These are phyloP conservation scores for Fragum fragum DNA, from an alignment of 2,888 invertebrate species.

Conservation along the genomic window DNA sequence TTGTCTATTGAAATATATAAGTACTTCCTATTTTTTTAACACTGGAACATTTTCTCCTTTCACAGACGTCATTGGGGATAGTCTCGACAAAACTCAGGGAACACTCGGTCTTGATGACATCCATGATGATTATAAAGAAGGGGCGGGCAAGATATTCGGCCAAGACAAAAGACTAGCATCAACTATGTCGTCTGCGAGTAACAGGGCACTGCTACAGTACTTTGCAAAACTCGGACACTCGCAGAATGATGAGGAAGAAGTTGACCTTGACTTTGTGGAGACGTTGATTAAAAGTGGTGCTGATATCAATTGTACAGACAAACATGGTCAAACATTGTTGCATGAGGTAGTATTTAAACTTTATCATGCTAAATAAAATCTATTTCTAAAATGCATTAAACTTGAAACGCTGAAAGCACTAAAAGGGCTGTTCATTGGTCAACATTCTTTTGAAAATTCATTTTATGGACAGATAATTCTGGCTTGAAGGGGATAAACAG, in stretches of 20 bases:
- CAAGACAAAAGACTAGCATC: neutral
- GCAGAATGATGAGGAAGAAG: slow-evolving; percentile 71
- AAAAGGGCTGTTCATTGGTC: too few species aligned
- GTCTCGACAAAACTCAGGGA: slow-evolving; percentile 33
- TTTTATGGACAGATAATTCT: too few species aligned
- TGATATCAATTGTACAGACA: slow-evolving; percentile 83
- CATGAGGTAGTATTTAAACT: slow-evolving; percentile 85
- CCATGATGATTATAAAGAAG: slow-evolving; percentile 64
- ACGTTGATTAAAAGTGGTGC: slow-evolving; percentile 80
- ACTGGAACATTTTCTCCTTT: neutral
- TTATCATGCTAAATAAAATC: too few species aligned
- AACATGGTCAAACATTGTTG: slow-evolving; percentile 84
- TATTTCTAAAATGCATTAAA: too few species aligned
- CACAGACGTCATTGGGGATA: slow-evolving; percentile 2
- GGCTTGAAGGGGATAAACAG: too few species aligned
- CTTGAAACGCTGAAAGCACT: too few species aligned
- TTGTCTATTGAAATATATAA: too few species aligned
- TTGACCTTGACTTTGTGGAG: slow-evolving; percentile 84
- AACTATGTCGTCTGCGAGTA: slow-evolving; percentile 72
- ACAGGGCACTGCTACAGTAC: slow-evolving; percentile 83
- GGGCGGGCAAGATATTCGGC: slow-evolving; percentile 37
- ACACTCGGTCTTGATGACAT: slow-evolving; percentile 76
- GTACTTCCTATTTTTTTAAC: neutral
- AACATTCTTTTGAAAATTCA: too few species aligned
- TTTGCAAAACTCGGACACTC: slow-evolving; percentile 83